Evolutionary conservation across 1,140 invertebrate genomes (phyloP).

Genomic region (Oreohelix idahoensis): DNA sequence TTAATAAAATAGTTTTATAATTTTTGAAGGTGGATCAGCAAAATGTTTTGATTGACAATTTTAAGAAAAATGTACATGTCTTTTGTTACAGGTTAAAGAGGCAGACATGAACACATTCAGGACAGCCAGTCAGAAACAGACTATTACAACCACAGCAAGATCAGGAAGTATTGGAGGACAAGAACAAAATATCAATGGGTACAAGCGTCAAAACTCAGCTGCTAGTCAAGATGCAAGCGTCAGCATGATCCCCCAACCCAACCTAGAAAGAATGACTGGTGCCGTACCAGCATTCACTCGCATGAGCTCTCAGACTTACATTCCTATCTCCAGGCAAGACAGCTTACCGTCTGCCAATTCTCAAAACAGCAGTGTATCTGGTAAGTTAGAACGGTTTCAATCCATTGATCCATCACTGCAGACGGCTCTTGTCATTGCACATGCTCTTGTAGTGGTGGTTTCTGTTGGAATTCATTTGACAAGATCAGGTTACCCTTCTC

Average conservation of each 20-base stretch:
- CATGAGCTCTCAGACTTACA: constrained; percentile 34
- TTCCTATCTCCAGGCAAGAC: constrained; percentile 54
- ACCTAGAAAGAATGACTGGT: neutral
- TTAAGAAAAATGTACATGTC: neutral
- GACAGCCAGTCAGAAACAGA: neutral
- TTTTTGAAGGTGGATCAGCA: too few relatives aligned
- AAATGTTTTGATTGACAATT: too few relatives aligned
- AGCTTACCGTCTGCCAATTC: constrained; percentile 52
- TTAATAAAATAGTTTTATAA: too few relatives aligned
- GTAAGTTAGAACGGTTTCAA: constrained; percentile 37
- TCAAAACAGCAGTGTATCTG: constrained; percentile 47
- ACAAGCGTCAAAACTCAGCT: constrained; percentile 45
- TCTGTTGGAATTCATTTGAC: too few relatives aligned
- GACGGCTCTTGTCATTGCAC: too few relatives aligned
- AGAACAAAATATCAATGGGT: neutral
- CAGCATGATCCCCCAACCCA: constrained; percentile 19
- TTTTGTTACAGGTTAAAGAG: neutral
- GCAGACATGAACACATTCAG: neutral
- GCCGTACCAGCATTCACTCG: constrained; percentile 36
- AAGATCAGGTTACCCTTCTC: too few relatives aligned
- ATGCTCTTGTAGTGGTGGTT: too few relatives aligned
- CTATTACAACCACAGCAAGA: neutral
- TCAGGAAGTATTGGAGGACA: neutral
- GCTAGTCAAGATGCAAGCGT: constrained; percentile 21
- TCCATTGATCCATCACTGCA: too few relatives aligned